Evolutionary conservation across 2,113 vertebrate species (phyloP).

Genomic region (Pleuronectes platessa): DNA sequence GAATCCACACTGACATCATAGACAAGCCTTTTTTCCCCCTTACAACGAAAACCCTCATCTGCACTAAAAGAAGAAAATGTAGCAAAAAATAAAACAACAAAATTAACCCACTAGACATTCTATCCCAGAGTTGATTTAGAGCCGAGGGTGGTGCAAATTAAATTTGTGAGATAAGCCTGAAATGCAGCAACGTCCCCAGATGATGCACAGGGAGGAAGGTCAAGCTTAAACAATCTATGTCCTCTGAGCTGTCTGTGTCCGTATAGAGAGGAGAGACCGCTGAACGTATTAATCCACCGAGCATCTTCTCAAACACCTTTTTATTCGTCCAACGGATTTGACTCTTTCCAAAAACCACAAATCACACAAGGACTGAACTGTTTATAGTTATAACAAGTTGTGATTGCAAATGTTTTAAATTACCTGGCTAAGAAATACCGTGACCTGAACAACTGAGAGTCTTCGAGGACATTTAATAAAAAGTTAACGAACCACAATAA

Average conservation of each 20-base stretch:
- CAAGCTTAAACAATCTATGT: constrained; percentile 63
- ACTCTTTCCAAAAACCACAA: constrained; percentile 31
- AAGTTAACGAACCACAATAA: constrained; percentile 13
- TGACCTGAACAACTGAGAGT: neutral
- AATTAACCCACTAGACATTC: constrained; percentile 20
- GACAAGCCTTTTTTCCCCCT: neutral
- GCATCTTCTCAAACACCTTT: constrained; percentile 32
- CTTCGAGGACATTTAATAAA: neutral
- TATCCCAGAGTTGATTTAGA: constrained; percentile 38
- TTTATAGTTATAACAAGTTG: too few species aligned
- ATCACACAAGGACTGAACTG: constrained; percentile 7
- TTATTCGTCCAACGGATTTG: constrained; percentile 9
- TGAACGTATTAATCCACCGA: constrained; percentile 33
- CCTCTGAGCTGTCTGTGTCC: constrained; percentile 56
- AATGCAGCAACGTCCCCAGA: constrained; percentile 52
- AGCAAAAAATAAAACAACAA: neutral
- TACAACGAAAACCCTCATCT: constrained; percentile 14
- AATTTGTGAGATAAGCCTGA: constrained; percentile 38
- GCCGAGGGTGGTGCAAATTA: constrained; percentile 45
- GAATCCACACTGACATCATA: constrained; percentile 45
- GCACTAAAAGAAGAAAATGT: constrained; percentile 32
- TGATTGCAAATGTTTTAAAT: too few species aligned
- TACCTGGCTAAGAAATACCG: neutral
- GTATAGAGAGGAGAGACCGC: constrained; percentile 22
- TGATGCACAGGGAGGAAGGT: constrained; percentile 56